phyloP scores from a whole-genome alignment of 2,113 vertebrate species.

The Myodes glareolus region DNA sequence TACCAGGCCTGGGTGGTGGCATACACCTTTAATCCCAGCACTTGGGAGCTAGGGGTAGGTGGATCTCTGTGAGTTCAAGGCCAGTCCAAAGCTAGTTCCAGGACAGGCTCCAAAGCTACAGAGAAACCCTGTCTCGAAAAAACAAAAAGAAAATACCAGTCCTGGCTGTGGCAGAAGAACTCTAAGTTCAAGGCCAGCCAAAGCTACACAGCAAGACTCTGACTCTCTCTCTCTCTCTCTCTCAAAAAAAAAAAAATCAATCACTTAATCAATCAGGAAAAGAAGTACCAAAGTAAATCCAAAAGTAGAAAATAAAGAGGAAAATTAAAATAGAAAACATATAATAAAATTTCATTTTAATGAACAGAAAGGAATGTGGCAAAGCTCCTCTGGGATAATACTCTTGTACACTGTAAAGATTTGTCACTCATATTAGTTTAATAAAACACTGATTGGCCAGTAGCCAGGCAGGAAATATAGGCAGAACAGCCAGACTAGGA shows the following conservation, averaged over 20 bases:
- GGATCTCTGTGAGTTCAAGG: no score
- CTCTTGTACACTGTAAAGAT: no score
- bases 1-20: neutral
- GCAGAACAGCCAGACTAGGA: no score
- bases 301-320: constrained; percentile 39
- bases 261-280: neutral
- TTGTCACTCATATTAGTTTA: no score
- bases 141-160: neutral
- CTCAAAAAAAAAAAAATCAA: no score
- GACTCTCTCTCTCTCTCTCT: neutral
- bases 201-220: neutral
- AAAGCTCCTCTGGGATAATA: neutral
- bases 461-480: no score
- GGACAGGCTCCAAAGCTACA: no score
- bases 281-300: neutral
- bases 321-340: constrained; percentile 24
- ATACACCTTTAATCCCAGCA: no score
- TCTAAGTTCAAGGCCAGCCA: neutral
- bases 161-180: neutral
- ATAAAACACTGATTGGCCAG: no score
- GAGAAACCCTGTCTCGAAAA: no score
- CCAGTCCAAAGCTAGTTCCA: no score
- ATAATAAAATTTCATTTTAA: constrained; percentile 26
- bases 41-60: no score
- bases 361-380: neutral